Evolutionary conservation across 1,140 invertebrate genomes (phyloP).

Genomic region (Diabrotica virgifera): DNA sequence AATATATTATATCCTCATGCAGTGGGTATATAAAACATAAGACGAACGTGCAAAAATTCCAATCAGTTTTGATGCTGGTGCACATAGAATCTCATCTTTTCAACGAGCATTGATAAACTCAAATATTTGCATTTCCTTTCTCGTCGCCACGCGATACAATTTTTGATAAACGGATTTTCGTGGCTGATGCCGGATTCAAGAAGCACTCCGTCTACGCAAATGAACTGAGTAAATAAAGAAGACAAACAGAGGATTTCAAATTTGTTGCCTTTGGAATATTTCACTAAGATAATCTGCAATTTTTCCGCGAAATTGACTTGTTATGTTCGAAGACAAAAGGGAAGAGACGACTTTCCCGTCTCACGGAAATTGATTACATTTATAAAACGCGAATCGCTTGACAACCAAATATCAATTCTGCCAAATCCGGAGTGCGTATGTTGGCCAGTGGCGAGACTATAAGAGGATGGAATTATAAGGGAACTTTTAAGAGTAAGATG

Average conservation of each 20-base stretch:
- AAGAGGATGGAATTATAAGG: no score
- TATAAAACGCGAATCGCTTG: conserved; percentile 21
- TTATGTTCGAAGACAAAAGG: conserved; percentile 31
- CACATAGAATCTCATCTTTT: neutral
- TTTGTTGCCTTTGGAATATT: conserved; percentile 37
- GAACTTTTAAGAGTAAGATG: no score
- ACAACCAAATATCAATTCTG: conserved; percentile 5
- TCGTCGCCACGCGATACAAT: neutral
- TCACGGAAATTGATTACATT: conserved; percentile 34
- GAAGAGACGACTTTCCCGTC: conserved; percentile 18
- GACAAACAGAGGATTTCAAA: conserved; percentile 36
- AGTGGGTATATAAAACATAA: no score
- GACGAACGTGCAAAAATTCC: no score
- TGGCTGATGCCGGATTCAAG: neutral
- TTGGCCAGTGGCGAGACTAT: neutral
- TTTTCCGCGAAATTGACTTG: conserved; percentile 38
- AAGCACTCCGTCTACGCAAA: conserved; percentile 11
- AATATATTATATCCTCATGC: no score
- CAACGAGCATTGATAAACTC: neutral
- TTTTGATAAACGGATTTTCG: conserved; percentile 9
- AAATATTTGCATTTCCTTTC: conserved; percentile 1
- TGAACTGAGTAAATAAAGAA: conserved; percentile 33
- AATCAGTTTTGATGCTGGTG: neutral
- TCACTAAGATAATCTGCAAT: conserved; percentile 32
- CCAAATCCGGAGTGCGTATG: neutral